Evolutionary conservation across 2,797 vertebrate genomes (phyloP).

Genomic region (Macropodus opercularis): DNA sequence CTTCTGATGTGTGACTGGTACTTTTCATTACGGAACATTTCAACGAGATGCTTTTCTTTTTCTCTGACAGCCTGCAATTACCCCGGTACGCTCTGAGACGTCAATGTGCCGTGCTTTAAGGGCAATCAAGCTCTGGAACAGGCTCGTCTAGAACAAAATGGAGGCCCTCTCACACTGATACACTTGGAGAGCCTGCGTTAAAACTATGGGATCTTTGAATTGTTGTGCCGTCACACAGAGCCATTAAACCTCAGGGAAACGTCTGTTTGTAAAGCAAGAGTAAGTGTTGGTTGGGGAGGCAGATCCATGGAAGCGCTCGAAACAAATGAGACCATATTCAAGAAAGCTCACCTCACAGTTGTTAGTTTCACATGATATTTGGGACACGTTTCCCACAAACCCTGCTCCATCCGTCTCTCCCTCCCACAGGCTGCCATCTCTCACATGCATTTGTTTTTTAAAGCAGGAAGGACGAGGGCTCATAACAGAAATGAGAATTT

Average conservation of each 20-base stretch:
- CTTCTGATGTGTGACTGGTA: constrained; percentile 60
- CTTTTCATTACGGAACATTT: constrained; percentile 66
- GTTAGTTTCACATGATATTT: constrained; percentile 12
- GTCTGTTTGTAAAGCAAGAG: too few relatives aligned
- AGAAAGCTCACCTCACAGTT: neutral
- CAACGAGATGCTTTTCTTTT: constrained; percentile 49
- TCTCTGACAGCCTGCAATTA: constrained; percentile 76
- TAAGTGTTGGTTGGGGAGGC: too few relatives aligned
- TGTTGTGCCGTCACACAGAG: too few relatives aligned
- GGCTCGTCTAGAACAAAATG: constrained; percentile 56
- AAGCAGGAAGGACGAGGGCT: constrained; percentile 28
- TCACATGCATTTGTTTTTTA: constrained; percentile 27
- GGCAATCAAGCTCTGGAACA: constrained; percentile 61
- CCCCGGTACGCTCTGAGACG: constrained; percentile 49
- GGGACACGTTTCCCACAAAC: constrained; percentile 15
- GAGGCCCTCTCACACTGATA: constrained; percentile 27
- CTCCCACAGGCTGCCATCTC: constrained; percentile 14
- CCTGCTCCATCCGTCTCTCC: neutral
- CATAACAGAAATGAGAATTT: constrained; percentile 29
- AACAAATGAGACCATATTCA: neutral
- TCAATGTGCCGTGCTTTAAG: constrained; percentile 50
- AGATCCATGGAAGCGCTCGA: too few relatives aligned
- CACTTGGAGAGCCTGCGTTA: too few relatives aligned
- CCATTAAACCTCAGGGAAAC: too few relatives aligned
- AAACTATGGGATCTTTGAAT: too few relatives aligned